These are phyloP conservation scores for Chlorops oryzae DNA, from an alignment of 1,140 invertebrate species.

Conservation along the genomic window DNA sequence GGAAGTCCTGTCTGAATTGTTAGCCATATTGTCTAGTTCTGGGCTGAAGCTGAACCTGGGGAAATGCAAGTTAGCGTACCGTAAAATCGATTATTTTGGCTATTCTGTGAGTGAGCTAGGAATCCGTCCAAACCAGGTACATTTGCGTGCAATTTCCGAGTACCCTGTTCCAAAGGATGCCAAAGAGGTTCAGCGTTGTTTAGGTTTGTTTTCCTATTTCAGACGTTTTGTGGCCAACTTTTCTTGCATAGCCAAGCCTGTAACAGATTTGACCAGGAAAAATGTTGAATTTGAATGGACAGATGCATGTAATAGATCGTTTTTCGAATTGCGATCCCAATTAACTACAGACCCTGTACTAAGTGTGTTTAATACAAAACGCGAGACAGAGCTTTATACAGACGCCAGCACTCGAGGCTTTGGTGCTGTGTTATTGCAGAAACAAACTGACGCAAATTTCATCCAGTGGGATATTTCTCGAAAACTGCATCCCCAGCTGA, in stretches of 20 bases:
- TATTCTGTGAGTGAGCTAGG: constrained; percentile 24
- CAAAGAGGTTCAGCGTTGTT: not conserved
- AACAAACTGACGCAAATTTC: too few species aligned
- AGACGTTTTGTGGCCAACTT: constrained; percentile 2
- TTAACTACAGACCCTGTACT: constrained; percentile 17
- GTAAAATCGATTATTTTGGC: constrained; percentile 19
- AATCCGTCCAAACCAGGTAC: constrained; percentile 2
- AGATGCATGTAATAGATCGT: too few species aligned
- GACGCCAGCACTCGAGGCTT: constrained; percentile 28
- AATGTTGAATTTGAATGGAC: too few species aligned
- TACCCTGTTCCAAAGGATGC: not conserved
- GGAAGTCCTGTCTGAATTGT: constrained; percentile 14
- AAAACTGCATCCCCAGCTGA: constrained; percentile 44
- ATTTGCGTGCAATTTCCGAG: not conserved
- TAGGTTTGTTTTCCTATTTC: too few species aligned
- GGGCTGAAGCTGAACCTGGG: not conserved
- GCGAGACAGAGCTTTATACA: constrained; percentile 18
- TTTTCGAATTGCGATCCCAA: too few species aligned
- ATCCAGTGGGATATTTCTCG: constrained; percentile 44
- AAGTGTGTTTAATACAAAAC: constrained; percentile 11
- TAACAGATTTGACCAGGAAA: not conserved
- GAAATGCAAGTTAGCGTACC: constrained; percentile 16
- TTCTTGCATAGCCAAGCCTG: not conserved
- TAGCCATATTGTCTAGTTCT: constrained; percentile 6
- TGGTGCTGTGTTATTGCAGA: constrained; percentile 37